These are phyloP conservation scores for Lepidocyrtoides sp. DNA, from an alignment of 2,888 invertebrate species.

Conservation along the genomic window DNA sequence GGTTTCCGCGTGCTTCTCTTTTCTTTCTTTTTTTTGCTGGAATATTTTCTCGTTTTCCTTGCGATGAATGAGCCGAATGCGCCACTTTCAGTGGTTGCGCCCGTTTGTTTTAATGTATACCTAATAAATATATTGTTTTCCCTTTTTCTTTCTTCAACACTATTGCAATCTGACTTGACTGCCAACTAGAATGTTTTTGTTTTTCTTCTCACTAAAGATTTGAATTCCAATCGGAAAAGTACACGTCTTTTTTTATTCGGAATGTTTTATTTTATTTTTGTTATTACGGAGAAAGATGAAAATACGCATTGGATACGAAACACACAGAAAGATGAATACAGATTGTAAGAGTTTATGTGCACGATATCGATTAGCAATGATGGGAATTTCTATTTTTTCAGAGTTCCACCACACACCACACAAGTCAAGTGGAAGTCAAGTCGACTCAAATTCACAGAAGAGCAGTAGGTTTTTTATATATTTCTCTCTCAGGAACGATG, in stretches of 20 bases:
- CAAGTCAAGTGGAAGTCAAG: neutral
- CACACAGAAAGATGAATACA: neutral
- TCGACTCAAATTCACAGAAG: neutral
- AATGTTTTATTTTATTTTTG: neutral
- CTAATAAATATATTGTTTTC: neutral
- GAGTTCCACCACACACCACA: neutral
- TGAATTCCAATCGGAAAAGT: neutral
- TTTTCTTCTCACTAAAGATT: neutral
- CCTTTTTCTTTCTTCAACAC: neutral
- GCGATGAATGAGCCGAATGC: neutral
- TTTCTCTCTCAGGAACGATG: neutral
- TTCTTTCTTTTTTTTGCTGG: neutral
- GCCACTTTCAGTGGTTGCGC: neutral
- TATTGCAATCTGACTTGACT: neutral
- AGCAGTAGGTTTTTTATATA: neutral
- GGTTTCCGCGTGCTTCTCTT: neutral
- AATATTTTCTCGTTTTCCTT: neutral
- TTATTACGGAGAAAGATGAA: neutral
- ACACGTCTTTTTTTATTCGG: neutral
- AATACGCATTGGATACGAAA: neutral
- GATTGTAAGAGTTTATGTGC: neutral
- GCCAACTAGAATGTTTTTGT: neutral
- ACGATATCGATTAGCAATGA: constrained; percentile 40
- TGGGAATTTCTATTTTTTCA: constrained; percentile 2
- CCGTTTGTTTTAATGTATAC: neutral